Evolutionary conservation across 2,888 invertebrate species (phyloP), one percentile per base, ranked within the genome.

Genomic region (Drosophila longiperda): DNA sequence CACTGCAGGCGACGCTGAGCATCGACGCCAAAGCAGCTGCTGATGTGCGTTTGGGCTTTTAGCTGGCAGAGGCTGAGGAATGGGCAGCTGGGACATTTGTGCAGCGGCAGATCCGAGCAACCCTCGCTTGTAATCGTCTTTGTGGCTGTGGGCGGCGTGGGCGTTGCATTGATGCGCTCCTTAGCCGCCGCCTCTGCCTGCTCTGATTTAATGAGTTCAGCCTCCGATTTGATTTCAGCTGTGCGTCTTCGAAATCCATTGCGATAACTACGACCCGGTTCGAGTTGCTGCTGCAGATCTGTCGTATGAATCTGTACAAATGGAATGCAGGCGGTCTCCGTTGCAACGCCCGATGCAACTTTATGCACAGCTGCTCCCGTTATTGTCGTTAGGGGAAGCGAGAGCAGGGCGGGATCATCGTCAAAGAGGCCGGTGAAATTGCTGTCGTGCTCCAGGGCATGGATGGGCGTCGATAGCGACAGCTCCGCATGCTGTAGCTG

Each of bases 1-100:
- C 96, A 96, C 75, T 94, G 94, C 9, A 95, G 93, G 71, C 94
- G 94, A 1, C 57, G 72, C 33, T 78, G 80, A 17, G 63, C 94
- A 93, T 78, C 59, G 6, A 52, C 36, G 11, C 75, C 78, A 9
- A 73, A 87, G 59, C 84, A 77, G 61, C 63, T 69, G 33, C 64
- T 65, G 49, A 82, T 57, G 59, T 89, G 87, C 5, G 67, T 69
- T 40, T 60, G 90, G 17, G 38, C 75, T 72, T 75, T 75, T 6
- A 73, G 73, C 33, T 87, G 83, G 3, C 85, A 84, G 3, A 93
- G 78, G 34, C 86, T 91, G 1, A 93, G 77, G 65, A 89, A 93
- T 3, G 91, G 83, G 57, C 93, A 93, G 52, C 83, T 83, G 6
- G 85, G 79, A 64, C 93, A 93, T 60, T 91, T 92, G 49, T 87